phyloP scores from a whole-genome alignment of 1,140 invertebrate genomes.

The Magallana ariakensis region DNA sequence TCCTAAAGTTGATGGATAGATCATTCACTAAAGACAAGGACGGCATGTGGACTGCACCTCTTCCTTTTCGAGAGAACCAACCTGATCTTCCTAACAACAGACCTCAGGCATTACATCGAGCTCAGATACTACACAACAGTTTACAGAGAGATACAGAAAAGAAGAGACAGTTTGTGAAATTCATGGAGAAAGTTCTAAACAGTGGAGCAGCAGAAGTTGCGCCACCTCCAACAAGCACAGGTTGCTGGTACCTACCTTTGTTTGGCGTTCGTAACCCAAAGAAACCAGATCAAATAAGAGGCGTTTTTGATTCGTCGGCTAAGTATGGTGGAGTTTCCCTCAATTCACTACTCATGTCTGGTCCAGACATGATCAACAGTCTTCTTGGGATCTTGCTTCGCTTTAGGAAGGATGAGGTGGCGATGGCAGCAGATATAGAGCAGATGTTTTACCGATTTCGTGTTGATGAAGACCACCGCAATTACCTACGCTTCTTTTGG shows the following conservation, averaged over 20 bases:
- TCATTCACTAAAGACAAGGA: slow-evolving; percentile 25
- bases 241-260: slow-evolving; percentile 54
- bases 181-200: slow-evolving; percentile 56
- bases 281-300: slow-evolving; percentile 53
- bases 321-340: slow-evolving; percentile 64
- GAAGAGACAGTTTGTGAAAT: slow-evolving; percentile 46
- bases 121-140: slow-evolving; percentile 39
- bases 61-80: slow-evolving; percentile 49
- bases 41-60: slow-evolving; percentile 50
- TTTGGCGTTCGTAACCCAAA: slow-evolving; percentile 41
- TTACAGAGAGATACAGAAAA: slow-evolving; percentile 45
- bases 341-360: slow-evolving; percentile 61
- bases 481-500: slow-evolving; percentile 59
- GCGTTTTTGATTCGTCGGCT: slow-evolving; percentile 57
- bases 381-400: slow-evolving; percentile 58
- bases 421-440: slow-evolving; percentile 56
- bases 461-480: slow-evolving; percentile 42
- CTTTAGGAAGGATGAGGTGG: slow-evolving; percentile 57
- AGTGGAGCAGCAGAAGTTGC: slow-evolving; percentile 55
- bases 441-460: slow-evolving; percentile 59
- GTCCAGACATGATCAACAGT: slow-evolving; percentile 76
- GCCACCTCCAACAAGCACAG: slow-evolving; percentile 14
- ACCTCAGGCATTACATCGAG: slow-evolving; percentile 18
- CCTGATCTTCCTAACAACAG: slow-evolving; percentile 50
- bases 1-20: slow-evolving; percentile 54